Conservation (phyloP, 2,113 vertebrate genomes). For the Albula goreensis region DNA sequence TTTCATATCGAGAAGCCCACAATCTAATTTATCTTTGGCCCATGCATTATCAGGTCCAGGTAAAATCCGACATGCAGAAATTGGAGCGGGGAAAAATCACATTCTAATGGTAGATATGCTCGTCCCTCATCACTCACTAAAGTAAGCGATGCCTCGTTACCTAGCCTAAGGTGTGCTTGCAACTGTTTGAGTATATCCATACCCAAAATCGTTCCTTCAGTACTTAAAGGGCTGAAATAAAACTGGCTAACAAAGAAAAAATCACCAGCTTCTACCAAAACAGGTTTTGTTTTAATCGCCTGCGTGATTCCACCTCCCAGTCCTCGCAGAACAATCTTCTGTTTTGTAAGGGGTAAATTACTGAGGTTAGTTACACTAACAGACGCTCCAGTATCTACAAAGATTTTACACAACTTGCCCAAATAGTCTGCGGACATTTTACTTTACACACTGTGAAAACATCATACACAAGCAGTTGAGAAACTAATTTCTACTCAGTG, state of each 20-base stretch:
- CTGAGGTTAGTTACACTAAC: not conserved
- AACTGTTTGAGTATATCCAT: not conserved
- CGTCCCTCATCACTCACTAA: not conserved
- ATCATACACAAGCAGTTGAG: no score
- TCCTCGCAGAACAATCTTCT: not conserved
- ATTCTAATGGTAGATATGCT: not conserved
- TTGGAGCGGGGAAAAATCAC: not conserved
- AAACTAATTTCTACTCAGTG: no score
- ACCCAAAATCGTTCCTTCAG: not conserved
- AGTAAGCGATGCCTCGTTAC: not conserved
- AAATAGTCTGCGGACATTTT: no score
- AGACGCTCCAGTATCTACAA: not conserved
- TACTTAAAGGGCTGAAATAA: not conserved
- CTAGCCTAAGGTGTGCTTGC: not conserved
- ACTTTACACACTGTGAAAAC: no score
- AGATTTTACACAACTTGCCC: not conserved
- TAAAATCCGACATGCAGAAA: not conserved
- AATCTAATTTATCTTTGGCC: not conserved
- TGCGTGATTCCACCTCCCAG: no score
- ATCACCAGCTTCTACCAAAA: not conserved
- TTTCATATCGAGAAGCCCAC: not conserved
- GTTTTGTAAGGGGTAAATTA: not conserved
- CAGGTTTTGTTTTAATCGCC: not conserved
- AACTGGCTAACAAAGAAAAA: not conserved
- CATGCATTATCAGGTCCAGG: not conserved